A percentile compares a stretch with the other conserved stretches of the same genome.
phyloP scores from a whole-genome alignment of 2,797 vertebrate genomes.

The Helarctos malayanus region DNA sequence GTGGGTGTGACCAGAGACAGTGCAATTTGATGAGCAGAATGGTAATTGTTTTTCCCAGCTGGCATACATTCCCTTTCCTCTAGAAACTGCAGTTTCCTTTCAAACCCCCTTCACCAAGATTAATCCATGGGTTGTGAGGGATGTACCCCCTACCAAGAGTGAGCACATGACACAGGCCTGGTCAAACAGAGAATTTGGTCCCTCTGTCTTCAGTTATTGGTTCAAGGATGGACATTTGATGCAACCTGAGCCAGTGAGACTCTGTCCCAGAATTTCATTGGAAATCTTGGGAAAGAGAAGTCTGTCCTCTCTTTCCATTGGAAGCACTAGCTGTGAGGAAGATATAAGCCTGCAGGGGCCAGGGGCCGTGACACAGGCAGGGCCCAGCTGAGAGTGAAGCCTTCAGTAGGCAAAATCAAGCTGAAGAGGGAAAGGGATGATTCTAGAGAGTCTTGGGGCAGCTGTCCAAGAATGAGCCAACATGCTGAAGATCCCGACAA shows the following conservation, averaged over 20 bases:
- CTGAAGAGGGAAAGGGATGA: not conserved
- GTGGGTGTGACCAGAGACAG: not conserved
- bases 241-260: not conserved
- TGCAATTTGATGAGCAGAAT: not conserved
- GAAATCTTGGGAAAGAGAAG: not conserved
- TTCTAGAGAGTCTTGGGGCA: not conserved
- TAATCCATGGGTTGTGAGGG: too few relatives aligned
- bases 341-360: not conserved
- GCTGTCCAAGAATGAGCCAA: not conserved
- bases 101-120: not conserved
- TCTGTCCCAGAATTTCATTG: not conserved
- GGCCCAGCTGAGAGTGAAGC: not conserved
- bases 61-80: not conserved
- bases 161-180: not conserved
- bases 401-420: not conserved
- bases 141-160: not conserved
- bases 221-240: not conserved
- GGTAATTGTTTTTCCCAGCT: not conserved
- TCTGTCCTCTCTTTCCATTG: not conserved
- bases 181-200: not conserved
- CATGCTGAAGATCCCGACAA: not conserved
- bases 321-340: not conserved
- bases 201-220: not conserved
- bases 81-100: not conserved
- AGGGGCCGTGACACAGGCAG: not conserved